A percentile compares a stretch with the other conserved stretches of the same genome.
These are phyloP conservation scores for Melieria picta DNA, from an alignment of 2,888 invertebrate genomes.

Conservation along the genomic window DNA sequence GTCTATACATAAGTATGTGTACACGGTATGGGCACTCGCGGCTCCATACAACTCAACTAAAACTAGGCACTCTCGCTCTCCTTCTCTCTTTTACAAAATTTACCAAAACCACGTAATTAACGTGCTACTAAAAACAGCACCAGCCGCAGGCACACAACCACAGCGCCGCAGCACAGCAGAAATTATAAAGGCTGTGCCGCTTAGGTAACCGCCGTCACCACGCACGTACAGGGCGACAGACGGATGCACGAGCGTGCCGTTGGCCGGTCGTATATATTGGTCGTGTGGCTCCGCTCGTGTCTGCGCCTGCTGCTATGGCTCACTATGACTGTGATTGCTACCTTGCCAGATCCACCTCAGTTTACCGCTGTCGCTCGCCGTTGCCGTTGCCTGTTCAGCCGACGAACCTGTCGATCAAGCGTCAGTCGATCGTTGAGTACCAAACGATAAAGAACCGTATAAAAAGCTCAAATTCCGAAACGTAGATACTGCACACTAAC, in stretches of 20 bases:
- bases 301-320: conserved; percentile 16
- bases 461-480: conserved; percentile 32
- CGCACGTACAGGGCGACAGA: conserved; percentile 6
- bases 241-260: conserved; percentile 19
- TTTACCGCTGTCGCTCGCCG: not conserved
- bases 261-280: conserved; percentile 25
- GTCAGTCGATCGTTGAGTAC: conserved; percentile 60
- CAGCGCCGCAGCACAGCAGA: not conserved
- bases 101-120: no score
- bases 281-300: conserved; percentile 27
- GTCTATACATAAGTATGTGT: no score
- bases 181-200: no score
- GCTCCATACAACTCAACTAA: no score
- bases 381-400: conserved; percentile 48
- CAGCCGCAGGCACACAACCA: no score
- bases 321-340: not conserved
- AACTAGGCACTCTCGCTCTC: no score
- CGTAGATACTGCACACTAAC: conserved; percentile 26
- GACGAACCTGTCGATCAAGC: conserved; percentile 63
- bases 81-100: no score
- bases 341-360: not conserved
- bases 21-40: no score
- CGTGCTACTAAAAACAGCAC: no score
- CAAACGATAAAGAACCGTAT: conserved; percentile 54
- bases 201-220: no score